A percentile compares a stretch with the other conserved stretches of the same genome.
Evolutionary conservation across 2,797 vertebrate species (phyloP).

Genomic region (Phyllotis vaccarum): DNA sequence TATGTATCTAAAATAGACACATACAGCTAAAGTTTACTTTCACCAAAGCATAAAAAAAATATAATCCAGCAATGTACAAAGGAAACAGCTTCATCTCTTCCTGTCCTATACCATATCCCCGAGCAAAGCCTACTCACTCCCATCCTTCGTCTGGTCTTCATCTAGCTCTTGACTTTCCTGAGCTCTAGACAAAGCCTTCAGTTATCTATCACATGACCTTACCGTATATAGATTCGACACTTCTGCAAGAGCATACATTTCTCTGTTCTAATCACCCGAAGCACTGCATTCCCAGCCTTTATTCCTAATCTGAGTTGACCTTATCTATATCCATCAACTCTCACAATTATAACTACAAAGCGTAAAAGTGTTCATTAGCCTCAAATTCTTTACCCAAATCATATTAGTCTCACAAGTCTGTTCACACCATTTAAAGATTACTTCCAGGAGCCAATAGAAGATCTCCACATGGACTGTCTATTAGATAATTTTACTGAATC

Average conservation of each 20-base stretch:
- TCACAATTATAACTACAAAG: conserved; percentile 4
- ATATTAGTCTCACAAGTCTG: background rate
- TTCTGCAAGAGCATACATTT: background rate
- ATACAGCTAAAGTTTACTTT: conserved; percentile 4
- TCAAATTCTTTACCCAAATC: conserved; percentile 4
- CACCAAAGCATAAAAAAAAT: background rate
- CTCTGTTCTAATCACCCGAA: background rate
- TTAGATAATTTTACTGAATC: background rate
- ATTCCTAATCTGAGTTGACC: background rate
- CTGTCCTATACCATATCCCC: background rate
- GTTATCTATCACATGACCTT: background rate
- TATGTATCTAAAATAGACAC: conserved; percentile 16
- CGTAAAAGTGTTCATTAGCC: conserved; percentile 1
- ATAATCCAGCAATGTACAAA: background rate
- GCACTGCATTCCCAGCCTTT: background rate
- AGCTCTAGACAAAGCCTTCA: background rate
- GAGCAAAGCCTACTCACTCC: background rate
- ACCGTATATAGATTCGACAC: background rate
- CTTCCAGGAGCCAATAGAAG: background rate
- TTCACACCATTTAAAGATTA: background rate
- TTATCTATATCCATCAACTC: background rate
- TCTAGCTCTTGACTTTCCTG: conserved; percentile 1
- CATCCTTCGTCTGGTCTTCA: background rate
- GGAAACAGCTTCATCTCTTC: background rate
- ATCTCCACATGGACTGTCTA: background rate